Percentiles rank a stretch among this genome's conserved stretches.
Evolutionary conservation across 2,888 invertebrate species (phyloP).

Genomic region (Acanthosepion pharaonis): DNA sequence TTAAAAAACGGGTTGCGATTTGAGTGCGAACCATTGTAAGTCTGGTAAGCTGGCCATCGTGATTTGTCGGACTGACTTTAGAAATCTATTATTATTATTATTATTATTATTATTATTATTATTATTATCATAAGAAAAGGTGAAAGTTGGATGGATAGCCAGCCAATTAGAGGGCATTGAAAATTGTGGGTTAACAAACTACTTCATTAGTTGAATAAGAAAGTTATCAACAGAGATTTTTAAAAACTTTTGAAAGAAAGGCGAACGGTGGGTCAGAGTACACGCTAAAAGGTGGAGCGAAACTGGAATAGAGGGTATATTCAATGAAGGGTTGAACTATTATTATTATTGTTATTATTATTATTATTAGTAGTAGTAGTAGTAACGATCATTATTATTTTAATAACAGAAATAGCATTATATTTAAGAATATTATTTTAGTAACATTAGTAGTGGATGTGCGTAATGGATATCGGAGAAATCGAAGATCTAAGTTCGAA

Average conservation of each 20-base stretch:
- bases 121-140: background rate
- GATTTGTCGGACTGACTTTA: too few relatives aligned
- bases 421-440: background rate
- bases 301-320: background rate
- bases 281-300: background rate
- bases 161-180: background rate
- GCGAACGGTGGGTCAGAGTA: background rate
- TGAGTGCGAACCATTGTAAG: too few relatives aligned
- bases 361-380: background rate
- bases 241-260: background rate
- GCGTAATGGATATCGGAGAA: too few relatives aligned
- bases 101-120: too few relatives aligned
- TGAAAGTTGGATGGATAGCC: background rate
- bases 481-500: too few relatives aligned
- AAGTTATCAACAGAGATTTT: background rate
- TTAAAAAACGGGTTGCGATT: too few relatives aligned
- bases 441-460: too few relatives aligned
- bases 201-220: slow-evolving; percentile 33
- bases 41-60: too few relatives aligned
- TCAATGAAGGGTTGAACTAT: background rate
- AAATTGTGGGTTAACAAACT: background rate
- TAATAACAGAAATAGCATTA: background rate
- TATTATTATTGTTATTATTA: background rate
- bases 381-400: background rate
- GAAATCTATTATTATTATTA: too few relatives aligned